These are phyloP conservation scores for Menidia beryllina DNA, from an alignment of 2,113 vertebrate genomes.

Conservation along the genomic window DNA sequence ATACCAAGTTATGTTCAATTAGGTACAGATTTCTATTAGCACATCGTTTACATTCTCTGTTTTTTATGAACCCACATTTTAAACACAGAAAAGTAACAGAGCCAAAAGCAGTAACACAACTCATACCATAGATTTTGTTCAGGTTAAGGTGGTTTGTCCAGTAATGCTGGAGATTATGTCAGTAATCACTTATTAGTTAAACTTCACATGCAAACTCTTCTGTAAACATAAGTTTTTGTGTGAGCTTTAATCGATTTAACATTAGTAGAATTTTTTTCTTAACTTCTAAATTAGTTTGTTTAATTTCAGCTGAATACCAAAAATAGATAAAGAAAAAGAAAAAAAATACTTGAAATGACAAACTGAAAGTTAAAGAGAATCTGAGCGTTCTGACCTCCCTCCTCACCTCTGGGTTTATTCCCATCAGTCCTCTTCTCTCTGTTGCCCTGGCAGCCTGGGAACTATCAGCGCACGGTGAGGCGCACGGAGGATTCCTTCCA, in stretches of 20 bases:
- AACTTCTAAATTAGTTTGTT: no score
- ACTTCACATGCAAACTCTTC: no score
- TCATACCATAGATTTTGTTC: background rate
- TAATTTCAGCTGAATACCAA: background rate
- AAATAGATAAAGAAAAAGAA: background rate
- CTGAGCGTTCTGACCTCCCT: background rate
- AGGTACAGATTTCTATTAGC: no score
- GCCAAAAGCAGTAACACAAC: background rate
- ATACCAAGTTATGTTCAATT: no score
- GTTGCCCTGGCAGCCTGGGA: constrained; percentile 80
- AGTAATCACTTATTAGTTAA: no score
- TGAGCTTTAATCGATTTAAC: no score
- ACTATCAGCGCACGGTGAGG: constrained; percentile 84
- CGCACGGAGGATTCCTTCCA: constrained; percentile 85
- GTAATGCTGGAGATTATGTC: background rate
- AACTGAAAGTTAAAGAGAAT: background rate
- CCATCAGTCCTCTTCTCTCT: constrained; percentile 20
- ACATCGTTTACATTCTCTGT: no score
- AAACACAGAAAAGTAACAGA: no score
- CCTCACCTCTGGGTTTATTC: constrained; percentile 1
- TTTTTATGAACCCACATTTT: no score
- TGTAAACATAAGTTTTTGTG: no score
- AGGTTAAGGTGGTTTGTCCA: background rate
- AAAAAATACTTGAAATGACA: no score
- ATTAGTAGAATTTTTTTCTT: no score